Percentiles rank a stretch among this genome's conserved stretches.
phyloP scores from a whole-genome alignment of 2,113 vertebrate genomes.

The Herpetotheres cachinnans region DNA sequence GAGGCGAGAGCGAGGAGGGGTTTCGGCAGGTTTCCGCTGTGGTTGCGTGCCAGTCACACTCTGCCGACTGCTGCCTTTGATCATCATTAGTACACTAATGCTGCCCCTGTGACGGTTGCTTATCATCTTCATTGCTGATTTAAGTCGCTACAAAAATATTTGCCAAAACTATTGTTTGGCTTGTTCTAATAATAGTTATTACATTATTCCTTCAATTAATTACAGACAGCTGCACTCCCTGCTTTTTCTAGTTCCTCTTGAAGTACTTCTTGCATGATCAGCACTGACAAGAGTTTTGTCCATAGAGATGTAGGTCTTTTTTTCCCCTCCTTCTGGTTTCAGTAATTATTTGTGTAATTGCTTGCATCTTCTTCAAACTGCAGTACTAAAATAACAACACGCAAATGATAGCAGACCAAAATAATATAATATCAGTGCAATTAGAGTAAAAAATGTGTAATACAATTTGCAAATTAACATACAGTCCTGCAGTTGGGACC shows the following conservation, averaged over 20 bases:
- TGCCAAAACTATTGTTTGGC: constrained; percentile 59
- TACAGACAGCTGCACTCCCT: constrained; percentile 57
- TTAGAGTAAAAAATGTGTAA: background rate
- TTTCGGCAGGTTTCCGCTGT: background rate
- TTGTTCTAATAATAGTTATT: constrained; percentile 74
- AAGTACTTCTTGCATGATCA: constrained; percentile 40
- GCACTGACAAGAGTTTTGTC: constrained; percentile 37
- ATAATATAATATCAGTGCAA: background rate
- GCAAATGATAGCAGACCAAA: background rate
- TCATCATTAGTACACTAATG: background rate
- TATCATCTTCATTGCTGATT: constrained; percentile 1
- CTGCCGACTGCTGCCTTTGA: constrained; percentile 15
- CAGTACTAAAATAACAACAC: background rate
- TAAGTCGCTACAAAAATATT: constrained; percentile 35
- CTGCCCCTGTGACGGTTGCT: background rate
- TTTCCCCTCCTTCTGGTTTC: background rate
- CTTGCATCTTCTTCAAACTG: background rate
- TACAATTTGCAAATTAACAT: background rate
- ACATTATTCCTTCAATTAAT: constrained; percentile 69
- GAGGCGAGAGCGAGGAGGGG: background rate
- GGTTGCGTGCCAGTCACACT: background rate
- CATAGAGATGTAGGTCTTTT: background rate
- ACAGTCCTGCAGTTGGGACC: background rate
- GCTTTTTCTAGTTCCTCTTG: constrained; percentile 51
- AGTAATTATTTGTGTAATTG: background rate